Evolutionary conservation across 1,140 invertebrate species (phyloP), one percentile per base, ranked within the genome.

Genomic region (Telenomus remus): DNA sequence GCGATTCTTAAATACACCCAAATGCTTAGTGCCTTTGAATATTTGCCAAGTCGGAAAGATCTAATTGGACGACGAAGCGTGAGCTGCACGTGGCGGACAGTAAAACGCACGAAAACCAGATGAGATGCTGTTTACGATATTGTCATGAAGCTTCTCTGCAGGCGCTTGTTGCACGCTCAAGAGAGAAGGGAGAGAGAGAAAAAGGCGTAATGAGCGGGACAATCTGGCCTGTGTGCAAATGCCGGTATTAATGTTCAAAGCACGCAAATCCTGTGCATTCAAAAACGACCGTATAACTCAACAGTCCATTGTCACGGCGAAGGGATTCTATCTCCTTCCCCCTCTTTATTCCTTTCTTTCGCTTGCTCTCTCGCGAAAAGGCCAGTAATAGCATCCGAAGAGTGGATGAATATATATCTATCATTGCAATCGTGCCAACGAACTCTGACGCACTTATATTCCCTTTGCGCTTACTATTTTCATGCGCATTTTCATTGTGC

Each of bases 341-440:
- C 39, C 39, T 48, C 51, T 35, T 16, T 43, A n/a, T 27, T n/a
- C 63, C 19, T 55, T n/a, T 47, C 42, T 54, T 46, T 44, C 39
- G 12, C 37, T 57, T 14, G 11, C 48, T 72, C 60, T 64, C 60
- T 63, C 19, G 73, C 78, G 78, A 76, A 80, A 80, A 81, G 70
- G 74, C 78, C 78, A 77, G 78, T 79, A 78, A 80, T 81, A 81
- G 80, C 80, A 79, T 81, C 72, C 78, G 46, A 79, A 75, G 65
- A 70, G 79, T 69, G 64, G 77, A 76, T 78, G 80, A 79, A 79
- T 78, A 79, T 79, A 79, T 81, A 76, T 79, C 79, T 80, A 79
- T 80, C 78, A 80, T 80, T 80, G 75, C 78, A 68, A 76, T 72
- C 79, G 76, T 80, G 80, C 76, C 80, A 80, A 80, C 80, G 80